Evolutionary conservation across 2,888 invertebrate genomes (phyloP), one percentile per base, ranked within the genome.

Genomic region (Phaedon cochleariae): DNA sequence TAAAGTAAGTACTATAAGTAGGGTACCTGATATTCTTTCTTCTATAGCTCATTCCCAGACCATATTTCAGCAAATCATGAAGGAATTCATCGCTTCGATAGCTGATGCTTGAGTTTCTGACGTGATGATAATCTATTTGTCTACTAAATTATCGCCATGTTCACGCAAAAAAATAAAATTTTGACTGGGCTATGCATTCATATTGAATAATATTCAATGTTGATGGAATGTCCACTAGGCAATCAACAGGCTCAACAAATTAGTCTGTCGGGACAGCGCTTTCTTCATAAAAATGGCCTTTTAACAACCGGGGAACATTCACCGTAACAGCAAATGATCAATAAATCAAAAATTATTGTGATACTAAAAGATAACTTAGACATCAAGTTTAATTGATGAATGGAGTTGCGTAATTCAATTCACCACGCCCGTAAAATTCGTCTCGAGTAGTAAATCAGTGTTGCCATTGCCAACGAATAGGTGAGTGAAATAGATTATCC

Each of bases 371-470:
- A 41, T 54, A 21, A 37, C 6, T 41, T 34, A 21, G 26, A 26
- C 26, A 26, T 26, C 26, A 26, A 26, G 37, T 41, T 34, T 54
- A 18, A 41, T 21, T 34, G 20, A 41, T 34, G n/a, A 15, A 21
- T 34, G 21, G 18, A 37, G n/a, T 54, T 4, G 12, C 7, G 41
- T 4, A 62, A 62, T 62, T 62, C 46, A 57, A 62, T 51, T 57
- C 22, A 62, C 55, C 62, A 57, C 57, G 57, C 62, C 62, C 51
- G 20, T 49, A 57, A 57, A 62, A 21, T 26, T 57, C 22, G 48
- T 41, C 46, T 29, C 31, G 49, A 54, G 48, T 15, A 10, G 41
- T 34, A 34, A 10, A 12, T 41, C 12, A 41, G 41, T 41, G 3
- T 41, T 41, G 15, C 31, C 31, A 34, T 41, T 41, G 15, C 31